Evolutionary conservation across 2,113 vertebrate genomes (phyloP).

Genomic region (Crotalus tigris): DNA sequence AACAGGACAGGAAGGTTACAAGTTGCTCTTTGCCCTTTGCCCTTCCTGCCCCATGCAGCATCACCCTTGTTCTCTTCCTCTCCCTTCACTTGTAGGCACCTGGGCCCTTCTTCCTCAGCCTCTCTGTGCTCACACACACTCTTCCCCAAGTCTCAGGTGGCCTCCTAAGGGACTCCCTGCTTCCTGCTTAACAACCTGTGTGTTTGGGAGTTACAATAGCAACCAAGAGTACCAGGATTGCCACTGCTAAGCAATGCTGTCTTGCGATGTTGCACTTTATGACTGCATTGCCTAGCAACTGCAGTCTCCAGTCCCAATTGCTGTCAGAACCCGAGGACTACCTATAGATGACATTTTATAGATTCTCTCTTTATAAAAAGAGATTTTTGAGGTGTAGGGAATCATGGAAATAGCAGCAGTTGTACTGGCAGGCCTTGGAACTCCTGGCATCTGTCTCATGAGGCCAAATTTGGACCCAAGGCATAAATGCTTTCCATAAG

Average conservation of each 20-base stretch:
- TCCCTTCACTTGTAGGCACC: background rate
- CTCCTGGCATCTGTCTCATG: background rate
- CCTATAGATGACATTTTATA: background rate
- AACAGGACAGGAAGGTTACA: no score
- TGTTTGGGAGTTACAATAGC: background rate
- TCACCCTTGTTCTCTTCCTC: background rate
- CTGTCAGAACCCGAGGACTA: background rate
- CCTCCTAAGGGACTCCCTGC: background rate
- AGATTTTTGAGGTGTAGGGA: background rate
- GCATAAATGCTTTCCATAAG: background rate
- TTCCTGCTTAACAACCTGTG: background rate
- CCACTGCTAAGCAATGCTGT: background rate
- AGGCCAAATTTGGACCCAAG: background rate
- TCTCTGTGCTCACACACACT: background rate
- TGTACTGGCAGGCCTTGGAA: background rate
- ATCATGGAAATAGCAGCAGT: background rate
- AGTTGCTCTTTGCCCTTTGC: no score
- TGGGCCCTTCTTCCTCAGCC: background rate
- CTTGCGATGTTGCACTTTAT: background rate
- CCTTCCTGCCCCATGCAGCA: no score
- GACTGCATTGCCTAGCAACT: background rate
- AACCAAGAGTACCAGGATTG: background rate
- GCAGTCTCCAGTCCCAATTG: background rate
- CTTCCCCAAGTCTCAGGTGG: background rate
- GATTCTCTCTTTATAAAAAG: background rate